Conservation (phyloP, 2,113 vertebrate genomes). For the Psilopogon haemacephalus region DNA sequence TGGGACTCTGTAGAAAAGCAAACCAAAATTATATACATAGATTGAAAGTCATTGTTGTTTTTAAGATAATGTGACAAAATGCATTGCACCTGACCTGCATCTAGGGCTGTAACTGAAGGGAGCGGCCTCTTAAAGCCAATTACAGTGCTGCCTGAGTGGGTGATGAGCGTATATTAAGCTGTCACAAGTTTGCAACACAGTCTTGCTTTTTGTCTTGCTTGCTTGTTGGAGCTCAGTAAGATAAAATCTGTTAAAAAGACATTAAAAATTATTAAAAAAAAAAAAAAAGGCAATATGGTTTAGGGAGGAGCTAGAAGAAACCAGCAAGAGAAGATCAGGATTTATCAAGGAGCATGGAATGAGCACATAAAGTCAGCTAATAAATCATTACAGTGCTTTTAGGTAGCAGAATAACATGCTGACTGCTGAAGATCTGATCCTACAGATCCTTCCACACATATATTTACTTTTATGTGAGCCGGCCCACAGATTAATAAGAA, state of each 20-base stretch:
- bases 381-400: not conserved
- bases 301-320: not conserved
- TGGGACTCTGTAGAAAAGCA: not conserved
- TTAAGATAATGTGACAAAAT: not conserved
- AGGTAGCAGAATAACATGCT: not conserved
- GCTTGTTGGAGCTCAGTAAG: not conserved
- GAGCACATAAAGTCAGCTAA: not conserved
- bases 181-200: not conserved
- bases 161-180: not conserved
- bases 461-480: not conserved
- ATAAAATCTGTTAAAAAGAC: not conserved
- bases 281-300: not conserved
- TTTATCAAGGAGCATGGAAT: not conserved
- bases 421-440: not conserved
- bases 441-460: not conserved
- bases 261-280: too few species aligned
- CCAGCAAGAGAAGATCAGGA: not conserved
- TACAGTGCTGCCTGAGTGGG: not conserved
- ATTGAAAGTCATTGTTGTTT: not conserved
- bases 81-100: not conserved
- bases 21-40: not conserved
- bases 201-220: not conserved
- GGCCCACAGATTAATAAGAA: not conserved
- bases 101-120: not conserved
- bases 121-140: not conserved